A percentile compares a stretch with the other conserved stretches of the same genome.
phyloP scores from a whole-genome alignment of 1,140 invertebrate genomes.

The Panulirus ornatus region DNA sequence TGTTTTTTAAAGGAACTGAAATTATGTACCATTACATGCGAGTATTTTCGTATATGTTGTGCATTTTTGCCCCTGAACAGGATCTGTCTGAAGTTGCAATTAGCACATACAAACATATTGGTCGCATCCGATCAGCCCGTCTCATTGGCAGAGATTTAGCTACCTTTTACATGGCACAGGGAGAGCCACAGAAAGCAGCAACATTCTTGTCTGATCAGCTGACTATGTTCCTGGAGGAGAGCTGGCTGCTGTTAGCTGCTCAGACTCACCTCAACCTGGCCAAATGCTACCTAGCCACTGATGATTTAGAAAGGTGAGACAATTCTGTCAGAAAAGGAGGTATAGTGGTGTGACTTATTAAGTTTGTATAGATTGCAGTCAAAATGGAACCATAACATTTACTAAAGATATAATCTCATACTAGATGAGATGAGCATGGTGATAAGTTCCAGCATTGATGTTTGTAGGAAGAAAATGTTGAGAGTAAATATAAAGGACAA shows the following conservation, averaged over 20 bases:
- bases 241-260: conserved; percentile 89
- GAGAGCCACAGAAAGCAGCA: conserved; percentile 91
- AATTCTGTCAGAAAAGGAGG: too few relatives aligned
- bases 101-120: conserved; percentile 97
- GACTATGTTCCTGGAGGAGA: conserved; percentile 90
- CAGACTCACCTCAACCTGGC: conserved; percentile 91
- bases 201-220: conserved; percentile 92
- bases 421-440: too few relatives aligned
- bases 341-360: too few relatives aligned
- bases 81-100: conserved; percentile 96
- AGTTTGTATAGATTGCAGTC: too few relatives aligned
- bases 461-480: too few relatives aligned
- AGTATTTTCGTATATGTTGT: too few relatives aligned
- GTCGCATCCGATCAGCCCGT: conserved; percentile 89
- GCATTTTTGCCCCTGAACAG: conserved; percentile 78
- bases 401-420: too few relatives aligned
- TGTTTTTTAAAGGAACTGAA: conserved; percentile 18
- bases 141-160: conserved; percentile 93
- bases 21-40: background rate
- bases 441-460: too few relatives aligned
- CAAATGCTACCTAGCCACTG: conserved; percentile 88
- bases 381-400: too few relatives aligned
- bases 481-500: too few relatives aligned
- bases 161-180: conserved; percentile 91
- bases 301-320: conserved; percentile 83